Conservation (phyloP, 1,140 invertebrate genomes). For the Meloidogyne floridensis region DNA sequence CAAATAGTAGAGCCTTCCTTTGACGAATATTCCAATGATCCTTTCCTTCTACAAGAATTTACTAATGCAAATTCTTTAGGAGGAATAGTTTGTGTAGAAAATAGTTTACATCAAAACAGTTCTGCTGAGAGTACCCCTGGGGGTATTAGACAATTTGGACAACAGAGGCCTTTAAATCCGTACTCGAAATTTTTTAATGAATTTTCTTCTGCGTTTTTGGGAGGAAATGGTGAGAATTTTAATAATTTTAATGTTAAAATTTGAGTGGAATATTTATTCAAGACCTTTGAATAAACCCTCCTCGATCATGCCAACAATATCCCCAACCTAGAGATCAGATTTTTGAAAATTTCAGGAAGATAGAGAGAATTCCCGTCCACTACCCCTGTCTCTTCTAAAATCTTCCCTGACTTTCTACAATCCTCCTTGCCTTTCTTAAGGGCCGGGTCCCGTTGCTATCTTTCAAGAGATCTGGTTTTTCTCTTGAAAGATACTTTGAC, state of each 20-base stretch:
- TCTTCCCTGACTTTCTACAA: no score
- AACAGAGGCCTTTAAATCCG: slow-evolving; percentile 16
- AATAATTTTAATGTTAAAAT: background rate
- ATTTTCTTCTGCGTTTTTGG: slow-evolving; percentile 17
- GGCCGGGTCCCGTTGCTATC: no score
- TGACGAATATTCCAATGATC: slow-evolving; percentile 29
- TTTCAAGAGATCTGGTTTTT: no score
- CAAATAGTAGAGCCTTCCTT: slow-evolving; percentile 26
- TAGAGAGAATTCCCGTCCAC: no score
- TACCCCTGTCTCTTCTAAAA: no score
- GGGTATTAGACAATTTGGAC: slow-evolving; percentile 2
- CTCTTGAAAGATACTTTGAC: no score
- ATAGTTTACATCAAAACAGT: slow-evolving; percentile 22
- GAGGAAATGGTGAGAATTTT: background rate
- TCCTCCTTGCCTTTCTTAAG: no score
- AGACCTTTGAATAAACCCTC: no score
- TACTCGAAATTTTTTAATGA: slow-evolving; percentile 22
- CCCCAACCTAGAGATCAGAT: no score
- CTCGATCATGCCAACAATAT: no score
- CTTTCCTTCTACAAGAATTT: slow-evolving; percentile 27
- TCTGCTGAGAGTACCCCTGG: slow-evolving; percentile 25
- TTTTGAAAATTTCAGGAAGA: no score
- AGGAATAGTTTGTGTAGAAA: slow-evolving; percentile 28
- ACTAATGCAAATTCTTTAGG: slow-evolving; percentile 22
- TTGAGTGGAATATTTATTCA: no score